Percentiles rank a stretch among this genome's conserved stretches.
phyloP scores from a whole-genome alignment of 2,113 vertebrate genomes.

The Sorex fumeus region DNA sequence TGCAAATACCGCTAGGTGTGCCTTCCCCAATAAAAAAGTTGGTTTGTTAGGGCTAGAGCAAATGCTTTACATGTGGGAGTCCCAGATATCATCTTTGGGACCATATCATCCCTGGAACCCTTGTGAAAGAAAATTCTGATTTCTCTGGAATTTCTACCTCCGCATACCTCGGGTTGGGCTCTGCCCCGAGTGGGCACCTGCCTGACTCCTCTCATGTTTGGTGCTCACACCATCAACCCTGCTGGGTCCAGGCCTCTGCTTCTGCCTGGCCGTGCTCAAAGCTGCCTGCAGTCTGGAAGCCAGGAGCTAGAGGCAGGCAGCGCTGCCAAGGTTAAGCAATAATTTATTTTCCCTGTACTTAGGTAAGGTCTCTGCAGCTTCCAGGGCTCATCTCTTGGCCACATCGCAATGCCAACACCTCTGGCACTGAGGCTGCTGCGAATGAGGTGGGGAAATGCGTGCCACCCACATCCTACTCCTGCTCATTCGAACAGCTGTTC shows the following conservation, averaged over 20 bases:
- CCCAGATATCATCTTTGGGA: too few relatives aligned
- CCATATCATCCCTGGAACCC: too few relatives aligned
- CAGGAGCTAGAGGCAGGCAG: constrained; percentile 24
- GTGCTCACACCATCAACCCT: background rate
- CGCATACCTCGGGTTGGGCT: background rate
- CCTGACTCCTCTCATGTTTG: background rate
- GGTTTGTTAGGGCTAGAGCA: too few relatives aligned
- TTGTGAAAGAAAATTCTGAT: background rate
- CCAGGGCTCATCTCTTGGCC: background rate
- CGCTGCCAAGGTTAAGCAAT: background rate
- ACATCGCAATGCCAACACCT: background rate
- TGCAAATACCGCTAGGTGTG: too few relatives aligned
- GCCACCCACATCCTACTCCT: background rate
- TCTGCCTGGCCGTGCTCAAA: background rate
- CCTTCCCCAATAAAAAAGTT: too few relatives aligned
- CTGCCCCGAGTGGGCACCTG: background rate
- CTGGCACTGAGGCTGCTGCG: background rate
- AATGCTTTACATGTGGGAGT: too few relatives aligned
- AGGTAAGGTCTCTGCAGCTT: background rate
- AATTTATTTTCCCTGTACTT: background rate
- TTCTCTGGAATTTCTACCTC: constrained; percentile 43
- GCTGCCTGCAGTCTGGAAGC: background rate
- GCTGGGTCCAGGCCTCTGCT: background rate
- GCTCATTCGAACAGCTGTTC: background rate
- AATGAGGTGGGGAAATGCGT: background rate